phyloP scores from a whole-genome alignment of 2,888 invertebrate species.

The Troides oblongomaculatus region DNA sequence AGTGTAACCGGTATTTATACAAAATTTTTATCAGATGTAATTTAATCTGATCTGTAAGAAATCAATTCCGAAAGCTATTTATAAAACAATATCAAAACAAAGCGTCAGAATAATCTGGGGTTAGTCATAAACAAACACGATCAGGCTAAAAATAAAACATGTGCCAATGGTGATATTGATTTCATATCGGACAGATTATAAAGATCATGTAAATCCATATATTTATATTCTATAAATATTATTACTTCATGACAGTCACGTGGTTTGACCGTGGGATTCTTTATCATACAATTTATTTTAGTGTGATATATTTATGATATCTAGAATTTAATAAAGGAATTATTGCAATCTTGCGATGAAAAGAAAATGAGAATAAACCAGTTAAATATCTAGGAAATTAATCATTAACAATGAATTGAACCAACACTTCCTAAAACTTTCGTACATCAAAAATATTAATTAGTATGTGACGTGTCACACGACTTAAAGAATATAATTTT shows the following conservation, averaged over 20 bases:
- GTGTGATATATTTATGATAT: too few species aligned
- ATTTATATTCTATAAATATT: background rate
- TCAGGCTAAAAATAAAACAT: conserved; percentile 23
- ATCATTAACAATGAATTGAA: too few species aligned
- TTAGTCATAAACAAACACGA: conserved; percentile 8
- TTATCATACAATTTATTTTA: background rate
- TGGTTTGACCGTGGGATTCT: background rate
- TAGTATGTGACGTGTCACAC: too few species aligned
- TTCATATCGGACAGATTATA: conserved; percentile 4
- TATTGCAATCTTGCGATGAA: too few species aligned
- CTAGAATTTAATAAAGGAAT: too few species aligned
- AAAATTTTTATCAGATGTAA: conserved; percentile 14
- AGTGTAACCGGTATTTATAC: conserved; percentile 18
- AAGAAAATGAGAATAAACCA: too few species aligned
- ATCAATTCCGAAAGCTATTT: background rate
- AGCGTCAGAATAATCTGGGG: background rate
- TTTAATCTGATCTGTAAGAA: conserved; percentile 17
- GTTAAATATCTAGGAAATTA: too few species aligned
- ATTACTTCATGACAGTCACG: background rate
- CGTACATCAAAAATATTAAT: too few species aligned
- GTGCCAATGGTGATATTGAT: conserved; percentile 5
- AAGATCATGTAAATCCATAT: background rate
- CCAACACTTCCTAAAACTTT: too few species aligned
- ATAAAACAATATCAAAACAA: conserved; percentile 5
- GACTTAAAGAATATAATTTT: too few species aligned